Conservation (phyloP, 2,888 invertebrate genomes). For the Pilophorus perplexus region DNA sequence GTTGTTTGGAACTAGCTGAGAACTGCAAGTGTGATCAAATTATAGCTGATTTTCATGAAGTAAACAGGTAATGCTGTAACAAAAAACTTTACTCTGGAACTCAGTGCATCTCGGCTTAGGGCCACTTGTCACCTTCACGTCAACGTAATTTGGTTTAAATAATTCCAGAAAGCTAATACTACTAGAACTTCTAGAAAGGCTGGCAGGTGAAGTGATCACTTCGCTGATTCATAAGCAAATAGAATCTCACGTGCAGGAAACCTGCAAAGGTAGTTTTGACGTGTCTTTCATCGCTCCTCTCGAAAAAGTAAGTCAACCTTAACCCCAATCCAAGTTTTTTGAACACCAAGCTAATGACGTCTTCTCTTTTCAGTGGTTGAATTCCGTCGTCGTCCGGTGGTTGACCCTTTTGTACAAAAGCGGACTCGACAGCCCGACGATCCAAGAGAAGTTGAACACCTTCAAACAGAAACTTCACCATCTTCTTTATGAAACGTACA, state of each 20-base stretch:
- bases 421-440: slow-evolving; percentile 56
- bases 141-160: not conserved
- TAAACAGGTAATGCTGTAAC: slow-evolving; percentile 73
- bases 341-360: not conserved
- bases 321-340: too few species aligned
- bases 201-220: slow-evolving; percentile 82
- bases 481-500: slow-evolving; percentile 84
- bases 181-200: slow-evolving; percentile 73
- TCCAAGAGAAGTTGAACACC: slow-evolving; percentile 53
- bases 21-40: slow-evolving; percentile 65
- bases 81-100: too few species aligned
- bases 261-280: slow-evolving; percentile 85
- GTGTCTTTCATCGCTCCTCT: slow-evolving; percentile 72
- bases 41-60: slow-evolving; percentile 69
- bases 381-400: slow-evolving; percentile 83
- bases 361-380: slow-evolving; percentile 68
- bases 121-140: not conserved
- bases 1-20: slow-evolving; percentile 66
- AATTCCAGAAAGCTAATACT: slow-evolving; percentile 67
- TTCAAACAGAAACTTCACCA: slow-evolving; percentile 59
- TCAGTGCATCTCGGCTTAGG: not conserved
- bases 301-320: slow-evolving; percentile 62
- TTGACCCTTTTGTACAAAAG: slow-evolving; percentile 75
- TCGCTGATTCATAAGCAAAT: slow-evolving; percentile 80
- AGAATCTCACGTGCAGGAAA: slow-evolving; percentile 75